Evolutionary conservation across 92 coral and sea anemone species (phyloP), one percentile per base, ranked within the genome.

Genomic region (Palythoa grandis): DNA sequence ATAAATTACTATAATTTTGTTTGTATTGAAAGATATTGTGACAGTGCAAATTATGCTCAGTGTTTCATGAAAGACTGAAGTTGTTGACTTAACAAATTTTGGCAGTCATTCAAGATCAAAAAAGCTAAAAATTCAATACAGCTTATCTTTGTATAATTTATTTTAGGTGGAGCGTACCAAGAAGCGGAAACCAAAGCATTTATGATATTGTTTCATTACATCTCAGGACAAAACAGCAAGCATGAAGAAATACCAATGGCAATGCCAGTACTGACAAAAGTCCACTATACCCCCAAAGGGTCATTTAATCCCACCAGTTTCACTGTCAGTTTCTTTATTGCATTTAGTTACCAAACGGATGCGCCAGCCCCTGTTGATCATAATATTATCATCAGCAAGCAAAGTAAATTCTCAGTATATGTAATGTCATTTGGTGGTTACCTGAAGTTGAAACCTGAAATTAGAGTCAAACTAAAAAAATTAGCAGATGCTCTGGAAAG

Each of bases 221-320:
- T 95, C 83, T 56, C 76, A 12, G 95, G 96, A 38, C 79, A 75
- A 19, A 95, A 95, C 66, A 86, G 7, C 13, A 69, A 89, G 75
- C 87, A 90, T 14, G 72, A n/a, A 71, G 87, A 89, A 20, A 87
- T 95, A 23, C 86, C 89, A 3, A 95, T 95, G 96, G 94, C 98
- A 4, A 95, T 88, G 24, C 98, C 98, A 23, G 98, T 95, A 2
- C 84, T 91, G 12, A 91, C 88, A 9, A 70, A 89, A 65, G 83
- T 95, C 65, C 93, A 95, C 22, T 90, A 94, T 38, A 90, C 91
- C 0, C 74, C 63, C 7, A 93, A 93, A 70, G 98, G 98, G 17
- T 93, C 96, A 0, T 95, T 89, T 88, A 89, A 94, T 72, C 92
- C 94, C 38, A 79, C 87, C 67, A 93, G 93, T 91, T 93, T 95